These are phyloP conservation scores for Cremastobaeus sp. DNA, from an alignment of 2,888 invertebrate genomes.

Conservation along the genomic window DNA sequence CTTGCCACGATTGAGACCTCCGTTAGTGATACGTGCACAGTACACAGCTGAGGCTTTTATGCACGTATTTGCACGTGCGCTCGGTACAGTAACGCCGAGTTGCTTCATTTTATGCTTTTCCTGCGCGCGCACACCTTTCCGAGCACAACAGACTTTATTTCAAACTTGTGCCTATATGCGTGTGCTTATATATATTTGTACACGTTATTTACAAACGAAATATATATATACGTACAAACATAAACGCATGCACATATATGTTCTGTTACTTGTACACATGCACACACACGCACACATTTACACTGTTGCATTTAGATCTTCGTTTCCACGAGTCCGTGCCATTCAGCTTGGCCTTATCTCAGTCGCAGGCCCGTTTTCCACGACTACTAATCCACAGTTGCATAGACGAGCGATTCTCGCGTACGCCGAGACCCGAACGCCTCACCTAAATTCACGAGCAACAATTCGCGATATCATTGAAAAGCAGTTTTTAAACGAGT, in stretches of 20 bases:
- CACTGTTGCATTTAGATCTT: constrained; percentile 50
- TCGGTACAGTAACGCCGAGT: constrained; percentile 56
- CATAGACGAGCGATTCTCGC: constrained; percentile 53
- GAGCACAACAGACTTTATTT: too few relatives aligned
- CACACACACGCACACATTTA: constrained; percentile 12
- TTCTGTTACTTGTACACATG: too few relatives aligned
- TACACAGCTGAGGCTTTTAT: constrained; percentile 41
- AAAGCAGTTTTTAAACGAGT: too few relatives aligned
- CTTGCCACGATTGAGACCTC: too few relatives aligned
- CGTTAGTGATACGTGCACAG: constrained; percentile 61
- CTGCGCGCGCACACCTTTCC: constrained; percentile 35
- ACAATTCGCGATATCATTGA: constrained; percentile 7
- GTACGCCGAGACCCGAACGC: constrained; percentile 21
- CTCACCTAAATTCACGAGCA: constrained; percentile 38
- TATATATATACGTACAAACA: constrained; percentile 3
- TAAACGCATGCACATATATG: constrained; percentile 1
- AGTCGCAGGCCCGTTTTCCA: constrained; percentile 61
- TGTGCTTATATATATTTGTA: too few relatives aligned
- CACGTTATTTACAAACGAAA: too few relatives aligned
- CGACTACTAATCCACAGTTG: constrained; percentile 52
- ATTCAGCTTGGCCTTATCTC: constrained; percentile 67
- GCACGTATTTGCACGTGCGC: constrained; percentile 46
- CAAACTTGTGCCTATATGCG: too few relatives aligned
- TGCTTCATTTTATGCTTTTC: constrained; percentile 57
- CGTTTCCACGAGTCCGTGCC: constrained; percentile 61